phyloP scores from a whole-genome alignment of 2,888 invertebrate species.

The Drosophila emarginata region DNA sequence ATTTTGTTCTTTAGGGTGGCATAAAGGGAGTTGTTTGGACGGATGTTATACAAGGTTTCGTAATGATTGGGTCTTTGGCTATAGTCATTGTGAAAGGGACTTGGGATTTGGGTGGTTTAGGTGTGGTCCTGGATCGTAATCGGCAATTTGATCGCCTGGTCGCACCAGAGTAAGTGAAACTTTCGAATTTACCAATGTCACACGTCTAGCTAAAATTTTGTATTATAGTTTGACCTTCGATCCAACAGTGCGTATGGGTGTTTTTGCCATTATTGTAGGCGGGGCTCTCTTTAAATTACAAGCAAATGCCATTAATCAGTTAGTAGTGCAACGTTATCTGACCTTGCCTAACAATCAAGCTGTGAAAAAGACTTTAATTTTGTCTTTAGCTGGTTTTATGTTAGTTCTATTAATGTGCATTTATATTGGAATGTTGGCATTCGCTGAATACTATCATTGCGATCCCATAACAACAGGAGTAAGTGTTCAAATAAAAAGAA shows the following conservation, averaged over 20 bases:
- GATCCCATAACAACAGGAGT: slow-evolving; percentile 88
- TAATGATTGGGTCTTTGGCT: slow-evolving; percentile 89
- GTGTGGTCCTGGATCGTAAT: slow-evolving; percentile 86
- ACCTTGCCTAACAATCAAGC: slow-evolving; percentile 87
- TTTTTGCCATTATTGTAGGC: slow-evolving; percentile 90
- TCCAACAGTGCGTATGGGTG: slow-evolving; percentile 89
- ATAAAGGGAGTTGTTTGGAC: slow-evolving; percentile 92
- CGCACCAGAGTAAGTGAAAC: slow-evolving; percentile 85
- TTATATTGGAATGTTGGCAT: slow-evolving; percentile 89
- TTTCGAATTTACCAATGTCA: slow-evolving; percentile 79
- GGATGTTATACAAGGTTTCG: slow-evolving; percentile 89
- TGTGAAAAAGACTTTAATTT: slow-evolving; percentile 87
- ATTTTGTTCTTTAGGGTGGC: slow-evolving; percentile 85
- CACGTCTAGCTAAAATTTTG: too few relatives aligned
- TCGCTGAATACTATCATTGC: slow-evolving; percentile 88
- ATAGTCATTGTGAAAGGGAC: slow-evolving; percentile 89
- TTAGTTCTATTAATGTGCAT: slow-evolving; percentile 86
- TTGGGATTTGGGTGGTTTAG: slow-evolving; percentile 87
- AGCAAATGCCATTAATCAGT: slow-evolving; percentile 89
- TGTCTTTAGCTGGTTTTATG: slow-evolving; percentile 86
- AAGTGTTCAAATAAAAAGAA: slow-evolving; percentile 17
- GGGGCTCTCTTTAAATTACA: slow-evolving; percentile 89
- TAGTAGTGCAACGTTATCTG: slow-evolving; percentile 92
- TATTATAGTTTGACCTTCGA: slow-evolving; percentile 87
- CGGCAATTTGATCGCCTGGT: slow-evolving; percentile 87